phyloP scores from a whole-genome alignment of 2,113 vertebrate genomes.

The Martes martes region DNA sequence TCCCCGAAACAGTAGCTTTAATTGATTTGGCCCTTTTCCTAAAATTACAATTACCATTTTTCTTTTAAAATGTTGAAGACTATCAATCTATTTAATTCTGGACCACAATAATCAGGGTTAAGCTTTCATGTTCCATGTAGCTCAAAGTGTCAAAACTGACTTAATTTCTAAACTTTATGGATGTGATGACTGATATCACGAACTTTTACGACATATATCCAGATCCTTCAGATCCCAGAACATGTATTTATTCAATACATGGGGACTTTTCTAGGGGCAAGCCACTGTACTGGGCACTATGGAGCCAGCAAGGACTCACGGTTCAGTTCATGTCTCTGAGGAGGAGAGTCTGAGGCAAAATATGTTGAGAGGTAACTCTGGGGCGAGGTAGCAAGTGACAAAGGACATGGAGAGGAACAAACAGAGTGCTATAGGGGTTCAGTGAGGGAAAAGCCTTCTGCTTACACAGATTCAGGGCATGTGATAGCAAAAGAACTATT shows the following conservation, averaged over 20 bases:
- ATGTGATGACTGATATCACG: not conserved
- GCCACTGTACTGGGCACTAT: fast-evolving
- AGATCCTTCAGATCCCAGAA: not conserved
- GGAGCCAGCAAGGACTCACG: not conserved
- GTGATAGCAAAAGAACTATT: not conserved
- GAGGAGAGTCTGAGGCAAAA: not conserved
- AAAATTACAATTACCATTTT: not conserved
- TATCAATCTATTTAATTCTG: not conserved
- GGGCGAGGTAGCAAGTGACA: not conserved
- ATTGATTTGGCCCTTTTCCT: not conserved
- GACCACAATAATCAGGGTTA: not conserved
- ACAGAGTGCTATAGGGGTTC: not conserved
- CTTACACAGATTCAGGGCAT: not conserved
- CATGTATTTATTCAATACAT: not conserved
- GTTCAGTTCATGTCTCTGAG: not conserved
- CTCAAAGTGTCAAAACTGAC: not conserved
- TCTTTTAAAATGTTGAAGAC: not conserved
- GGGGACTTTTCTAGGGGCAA: not conserved
- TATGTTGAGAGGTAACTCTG: not conserved
- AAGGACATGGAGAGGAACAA: not conserved
- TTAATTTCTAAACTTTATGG: not conserved
- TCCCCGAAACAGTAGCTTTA: not conserved
- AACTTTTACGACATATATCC: not conserved
- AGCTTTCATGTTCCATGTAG: not conserved
- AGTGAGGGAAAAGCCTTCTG: not conserved